phyloP scores from a whole-genome alignment of 2,888 invertebrate species.

The Leptura quadrifasciata region DNA sequence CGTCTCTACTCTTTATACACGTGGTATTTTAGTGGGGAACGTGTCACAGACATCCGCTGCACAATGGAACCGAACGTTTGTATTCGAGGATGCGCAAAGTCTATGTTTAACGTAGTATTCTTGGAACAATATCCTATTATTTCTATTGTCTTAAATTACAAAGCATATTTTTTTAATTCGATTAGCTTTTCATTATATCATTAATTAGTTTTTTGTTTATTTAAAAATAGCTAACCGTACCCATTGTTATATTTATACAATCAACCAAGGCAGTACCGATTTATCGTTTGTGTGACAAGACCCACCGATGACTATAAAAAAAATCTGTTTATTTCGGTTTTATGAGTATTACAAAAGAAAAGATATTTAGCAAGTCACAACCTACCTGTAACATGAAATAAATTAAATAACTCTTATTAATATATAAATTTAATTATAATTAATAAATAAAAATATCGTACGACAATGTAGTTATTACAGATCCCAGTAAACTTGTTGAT shows the following conservation, averaged over 20 bases:
- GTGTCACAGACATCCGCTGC: constrained; percentile 20
- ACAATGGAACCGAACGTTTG: constrained; percentile 10
- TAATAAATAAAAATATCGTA: no score
- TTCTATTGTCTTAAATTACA: constrained; percentile 19
- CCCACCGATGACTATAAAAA: background rate
- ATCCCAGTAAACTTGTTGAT: no score
- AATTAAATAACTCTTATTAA: background rate
- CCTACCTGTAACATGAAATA: background rate
- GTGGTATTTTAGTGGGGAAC: constrained; percentile 31
- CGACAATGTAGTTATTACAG: no score
- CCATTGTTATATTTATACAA: background rate
- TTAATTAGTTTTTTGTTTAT: constrained; percentile 12
- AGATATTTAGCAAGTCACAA: background rate
- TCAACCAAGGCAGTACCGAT: background rate
- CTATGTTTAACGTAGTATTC: constrained; percentile 14
- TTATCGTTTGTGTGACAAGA: background rate
- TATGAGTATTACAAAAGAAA: background rate
- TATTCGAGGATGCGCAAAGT: background rate
- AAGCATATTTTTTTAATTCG: constrained; percentile 11
- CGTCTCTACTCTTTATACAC: constrained; percentile 29
- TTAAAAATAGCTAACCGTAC: constrained; percentile 11
- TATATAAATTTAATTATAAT: no score
- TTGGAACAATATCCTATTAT: constrained; percentile 27
- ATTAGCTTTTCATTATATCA: constrained; percentile 17
- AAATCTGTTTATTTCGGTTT: constrained; percentile 2